phyloP scores from a whole-genome alignment of 2,797 vertebrate genomes.

The Aplochiton taeniatus region DNA sequence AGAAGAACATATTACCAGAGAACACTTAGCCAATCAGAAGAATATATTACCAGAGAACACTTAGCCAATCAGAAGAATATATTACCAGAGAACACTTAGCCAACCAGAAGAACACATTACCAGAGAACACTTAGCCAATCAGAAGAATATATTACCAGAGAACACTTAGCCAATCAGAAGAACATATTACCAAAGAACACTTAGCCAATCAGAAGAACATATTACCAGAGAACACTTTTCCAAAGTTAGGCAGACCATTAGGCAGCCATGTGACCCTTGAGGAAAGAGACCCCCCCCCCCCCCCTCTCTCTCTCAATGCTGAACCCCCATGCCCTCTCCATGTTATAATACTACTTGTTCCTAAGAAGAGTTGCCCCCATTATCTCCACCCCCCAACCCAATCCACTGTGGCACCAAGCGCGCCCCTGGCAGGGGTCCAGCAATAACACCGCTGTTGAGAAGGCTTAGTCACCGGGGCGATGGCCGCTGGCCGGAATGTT shows the following conservation, averaged over 20 bases:
- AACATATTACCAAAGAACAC: neutral
- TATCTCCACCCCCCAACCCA: slow-evolving; percentile 51
- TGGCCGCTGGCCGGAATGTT: slow-evolving; percentile 78
- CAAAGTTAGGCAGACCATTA: neutral
- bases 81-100: too few species aligned
- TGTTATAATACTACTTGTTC: slow-evolving; percentile 38
- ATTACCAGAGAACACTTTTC: neutral
- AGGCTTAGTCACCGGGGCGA: slow-evolving; percentile 83
- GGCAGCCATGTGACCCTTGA: slow-evolving; percentile 8
- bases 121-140: too few species aligned
- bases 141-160: too few species aligned
- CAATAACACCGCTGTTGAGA: slow-evolving; percentile 90
- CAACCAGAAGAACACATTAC: too few species aligned
- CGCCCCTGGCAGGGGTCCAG: slow-evolving; percentile 76
- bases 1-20: too few species aligned
- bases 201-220: neutral
- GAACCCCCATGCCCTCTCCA: slow-evolving; percentile 32
- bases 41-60: too few species aligned
- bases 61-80: too few species aligned
- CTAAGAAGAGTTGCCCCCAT: slow-evolving; percentile 54
- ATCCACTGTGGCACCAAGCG: slow-evolving; percentile 57
- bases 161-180: too few species aligned
- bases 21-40: too few species aligned
- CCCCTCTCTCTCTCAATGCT: neutral
- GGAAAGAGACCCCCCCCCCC: neutral